These are phyloP conservation scores for Pelusios castaneus DNA, from an alignment of 2,113 vertebrate species.

Conservation along the genomic window DNA sequence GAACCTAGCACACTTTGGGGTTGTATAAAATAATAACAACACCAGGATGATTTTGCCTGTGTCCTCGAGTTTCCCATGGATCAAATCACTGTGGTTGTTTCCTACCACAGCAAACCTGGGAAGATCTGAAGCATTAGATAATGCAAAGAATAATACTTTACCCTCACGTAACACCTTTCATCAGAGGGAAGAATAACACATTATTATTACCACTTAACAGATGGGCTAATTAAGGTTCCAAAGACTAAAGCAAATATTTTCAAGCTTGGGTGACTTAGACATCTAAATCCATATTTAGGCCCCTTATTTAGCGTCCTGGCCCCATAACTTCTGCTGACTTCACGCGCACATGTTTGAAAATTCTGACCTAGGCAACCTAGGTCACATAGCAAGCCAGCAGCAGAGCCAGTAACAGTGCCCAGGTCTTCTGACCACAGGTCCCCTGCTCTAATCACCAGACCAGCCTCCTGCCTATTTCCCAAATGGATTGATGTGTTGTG, in stretches of 20 bases:
- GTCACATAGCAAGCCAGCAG: neutral
- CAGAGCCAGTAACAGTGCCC: neutral
- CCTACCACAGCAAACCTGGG: neutral
- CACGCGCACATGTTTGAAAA: neutral
- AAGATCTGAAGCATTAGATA: neutral
- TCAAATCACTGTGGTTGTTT: neutral
- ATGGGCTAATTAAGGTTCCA: neutral
- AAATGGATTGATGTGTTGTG: neutral
- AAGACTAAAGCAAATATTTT: neutral
- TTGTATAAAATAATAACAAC: neutral
- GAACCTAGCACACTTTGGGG: neutral
- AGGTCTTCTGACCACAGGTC: neutral
- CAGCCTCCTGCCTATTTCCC: neutral
- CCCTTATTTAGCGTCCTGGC: neutral
- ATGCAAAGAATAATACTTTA: neutral
- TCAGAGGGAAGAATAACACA: neutral
- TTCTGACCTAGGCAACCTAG: neutral
- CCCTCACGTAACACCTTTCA: neutral
- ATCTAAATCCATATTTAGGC: neutral
- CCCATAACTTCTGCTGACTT: constrained; percentile 7
- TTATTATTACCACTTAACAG: neutral
- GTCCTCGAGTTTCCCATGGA: neutral
- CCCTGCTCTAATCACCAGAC: neutral
- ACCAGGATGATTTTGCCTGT: neutral
- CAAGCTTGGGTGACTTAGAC: neutral